Conservation (phyloP, 2,888 invertebrate genomes). For the Celastrina argiolus region DNA sequence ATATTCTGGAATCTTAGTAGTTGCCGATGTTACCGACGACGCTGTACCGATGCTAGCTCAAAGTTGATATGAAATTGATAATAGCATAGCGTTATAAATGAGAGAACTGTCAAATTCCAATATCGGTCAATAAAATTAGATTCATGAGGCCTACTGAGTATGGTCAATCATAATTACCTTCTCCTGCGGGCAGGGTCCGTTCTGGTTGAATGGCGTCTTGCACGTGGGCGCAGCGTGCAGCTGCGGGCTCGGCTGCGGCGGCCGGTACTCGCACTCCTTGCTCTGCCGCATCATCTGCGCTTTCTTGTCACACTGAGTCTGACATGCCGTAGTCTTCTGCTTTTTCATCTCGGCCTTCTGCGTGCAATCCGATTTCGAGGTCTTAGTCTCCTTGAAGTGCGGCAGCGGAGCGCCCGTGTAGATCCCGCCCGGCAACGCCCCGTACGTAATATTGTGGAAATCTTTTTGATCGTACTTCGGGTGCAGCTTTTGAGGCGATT, state of each 20-base stretch:
- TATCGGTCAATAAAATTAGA: too few relatives aligned
- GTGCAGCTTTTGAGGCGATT: slow-evolving; percentile 79
- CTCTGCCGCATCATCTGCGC: slow-evolving; percentile 66
- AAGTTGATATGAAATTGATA: too few relatives aligned
- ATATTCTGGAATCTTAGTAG: too few relatives aligned
- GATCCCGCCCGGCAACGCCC: slow-evolving; percentile 60
- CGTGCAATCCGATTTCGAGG: slow-evolving; percentile 60
- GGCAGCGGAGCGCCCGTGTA: slow-evolving; percentile 62
- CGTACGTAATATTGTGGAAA: slow-evolving; percentile 68
- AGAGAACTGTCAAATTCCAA: too few relatives aligned
- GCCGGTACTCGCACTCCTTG: slow-evolving; percentile 46
- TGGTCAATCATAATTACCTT: slow-evolving; percentile 34
- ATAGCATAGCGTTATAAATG: too few relatives aligned
- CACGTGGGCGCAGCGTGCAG: slow-evolving; percentile 59
- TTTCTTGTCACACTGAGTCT: slow-evolving; percentile 67
- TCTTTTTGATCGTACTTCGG: slow-evolving; percentile 72
- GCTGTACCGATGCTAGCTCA: too few relatives aligned
- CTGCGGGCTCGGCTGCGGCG: slow-evolving; percentile 62
- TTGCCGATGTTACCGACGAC: too few relatives aligned
- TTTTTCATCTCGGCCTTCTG: slow-evolving; percentile 69
- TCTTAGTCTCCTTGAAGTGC: slow-evolving; percentile 67
- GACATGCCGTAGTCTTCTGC: slow-evolving; percentile 66
- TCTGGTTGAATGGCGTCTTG: slow-evolving; percentile 56
- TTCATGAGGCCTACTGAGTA: too few relatives aligned
- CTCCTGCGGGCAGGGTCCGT: slow-evolving; percentile 60